Evolutionary conservation across 2,888 invertebrate genomes (phyloP).

Genomic region (Alcis repandata): DNA sequence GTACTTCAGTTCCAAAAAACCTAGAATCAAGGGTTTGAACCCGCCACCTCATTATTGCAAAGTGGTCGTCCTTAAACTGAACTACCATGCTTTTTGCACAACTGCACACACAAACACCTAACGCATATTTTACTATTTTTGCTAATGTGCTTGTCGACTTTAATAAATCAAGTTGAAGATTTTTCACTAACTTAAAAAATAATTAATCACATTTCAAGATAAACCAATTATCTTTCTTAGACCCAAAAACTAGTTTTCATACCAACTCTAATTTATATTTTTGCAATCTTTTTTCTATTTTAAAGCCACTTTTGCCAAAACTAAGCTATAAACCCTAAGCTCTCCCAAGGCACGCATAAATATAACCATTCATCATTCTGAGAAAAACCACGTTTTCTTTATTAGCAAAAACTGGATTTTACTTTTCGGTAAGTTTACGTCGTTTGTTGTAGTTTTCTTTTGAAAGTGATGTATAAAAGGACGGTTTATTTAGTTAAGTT

Average conservation of each 20-base stretch:
- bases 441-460: background rate
- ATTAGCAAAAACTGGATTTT: background rate
- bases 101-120: too few species aligned
- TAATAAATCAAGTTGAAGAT: too few species aligned
- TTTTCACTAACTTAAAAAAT: too few species aligned
- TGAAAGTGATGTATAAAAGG: background rate
- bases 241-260: background rate
- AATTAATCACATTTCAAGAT: background rate
- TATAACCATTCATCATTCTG: background rate
- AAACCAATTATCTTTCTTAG: background rate
- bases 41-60: too few species aligned
- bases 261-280: background rate
- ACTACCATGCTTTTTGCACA: too few species aligned
- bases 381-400: background rate
- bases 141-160: too few species aligned
- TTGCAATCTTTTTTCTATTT: background rate
- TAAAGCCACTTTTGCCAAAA: background rate
- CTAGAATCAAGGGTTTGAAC: too few species aligned
- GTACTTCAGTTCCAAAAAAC: too few species aligned
- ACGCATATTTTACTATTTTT: too few species aligned
- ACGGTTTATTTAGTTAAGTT: too few species aligned
- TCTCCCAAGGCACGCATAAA: background rate
- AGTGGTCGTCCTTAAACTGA: too few species aligned
- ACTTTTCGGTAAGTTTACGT: background rate
- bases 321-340: background rate